Evolutionary conservation across 2,113 vertebrate species (phyloP), one percentile per base, ranked within the genome.

Genomic region (Pycnonotus jocosus): DNA sequence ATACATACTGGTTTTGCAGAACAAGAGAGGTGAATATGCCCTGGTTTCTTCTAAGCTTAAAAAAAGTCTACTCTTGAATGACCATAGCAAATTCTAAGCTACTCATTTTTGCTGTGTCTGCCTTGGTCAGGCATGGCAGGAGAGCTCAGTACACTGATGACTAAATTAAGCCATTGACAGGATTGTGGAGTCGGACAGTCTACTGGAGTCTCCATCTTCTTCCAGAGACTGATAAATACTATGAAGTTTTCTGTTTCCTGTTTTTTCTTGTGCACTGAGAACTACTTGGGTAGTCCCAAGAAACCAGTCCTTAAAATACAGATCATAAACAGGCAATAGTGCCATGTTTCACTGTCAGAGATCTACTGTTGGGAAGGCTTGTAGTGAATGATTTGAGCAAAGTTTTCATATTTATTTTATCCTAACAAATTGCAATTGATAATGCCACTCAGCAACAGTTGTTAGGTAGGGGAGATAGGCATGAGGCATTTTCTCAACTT

Each of bases 401-500:
- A 90, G 69, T 96, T 91, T 93, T 90, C 71, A 61, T 85, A 73
- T 51, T 48, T 83, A 33, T 90, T 76, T 78, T 92, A 70, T 94
- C 91, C 71, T 95, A 96, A 84, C 62, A 60, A 93, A 57, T 77
- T 90, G 69, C 94, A 96, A 97, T 94, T 95, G 96, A 97, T 97
- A 97, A 94, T 97, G 96, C 94, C 96, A 97, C 88, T 97, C 96
- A 95, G 68, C 94, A 97, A 42, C 97, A 97, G 97, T 96, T 98
- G 97, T 96, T 97, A 94, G 92, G 96, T 85, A 94, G 91, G 83
- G 89, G 80, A 95, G 94, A 97, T 40, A 93, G 91, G 92, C 93
- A 96, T 12, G 90, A 94, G 88, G 85, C 93, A 91, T 96, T 91
- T 96, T 97, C 92, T 94, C 92, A 83, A 93, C 92, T 95, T 77